A percentile compares a stretch with the other conserved stretches of the same genome.
Evolutionary conservation across 1,140 invertebrate species (phyloP).

Genomic region (Camponotus vicinus): DNA sequence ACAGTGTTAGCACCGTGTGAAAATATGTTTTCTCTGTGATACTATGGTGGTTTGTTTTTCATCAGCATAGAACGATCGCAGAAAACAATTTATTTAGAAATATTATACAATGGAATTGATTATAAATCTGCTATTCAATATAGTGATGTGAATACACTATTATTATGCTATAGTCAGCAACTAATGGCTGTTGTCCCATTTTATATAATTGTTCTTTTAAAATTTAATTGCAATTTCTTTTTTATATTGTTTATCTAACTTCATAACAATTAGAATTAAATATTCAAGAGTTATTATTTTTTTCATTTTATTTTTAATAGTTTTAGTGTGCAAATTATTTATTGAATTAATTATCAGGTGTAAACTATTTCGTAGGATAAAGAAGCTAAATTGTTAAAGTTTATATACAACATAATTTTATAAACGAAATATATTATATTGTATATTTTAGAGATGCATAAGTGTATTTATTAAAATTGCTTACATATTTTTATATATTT

Average conservation of each 20-base stretch:
- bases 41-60: constrained; percentile 15
- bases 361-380: too few relatives aligned
- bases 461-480: background rate
- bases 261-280: too few relatives aligned
- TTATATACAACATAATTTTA: background rate
- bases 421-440: background rate
- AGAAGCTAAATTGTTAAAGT: background rate
- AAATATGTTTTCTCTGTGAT: constrained; percentile 44
- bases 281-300: too few relatives aligned
- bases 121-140: background rate
- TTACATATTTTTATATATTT: background rate
- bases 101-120: constrained; percentile 17
- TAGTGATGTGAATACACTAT: background rate
- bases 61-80: background rate
- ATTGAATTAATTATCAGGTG: too few relatives aligned
- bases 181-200: background rate
- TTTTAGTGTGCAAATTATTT: background rate
- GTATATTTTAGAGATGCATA: background rate
- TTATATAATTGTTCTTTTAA: background rate
- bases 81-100: constrained; percentile 11
- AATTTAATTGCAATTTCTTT: background rate
- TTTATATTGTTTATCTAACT: background rate
- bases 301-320: background rate
- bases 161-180: background rate
- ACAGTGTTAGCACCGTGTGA: constrained; percentile 28